phyloP scores from a whole-genome alignment of 1,140 invertebrate genomes.

The Aphelinus atriplicis region DNA sequence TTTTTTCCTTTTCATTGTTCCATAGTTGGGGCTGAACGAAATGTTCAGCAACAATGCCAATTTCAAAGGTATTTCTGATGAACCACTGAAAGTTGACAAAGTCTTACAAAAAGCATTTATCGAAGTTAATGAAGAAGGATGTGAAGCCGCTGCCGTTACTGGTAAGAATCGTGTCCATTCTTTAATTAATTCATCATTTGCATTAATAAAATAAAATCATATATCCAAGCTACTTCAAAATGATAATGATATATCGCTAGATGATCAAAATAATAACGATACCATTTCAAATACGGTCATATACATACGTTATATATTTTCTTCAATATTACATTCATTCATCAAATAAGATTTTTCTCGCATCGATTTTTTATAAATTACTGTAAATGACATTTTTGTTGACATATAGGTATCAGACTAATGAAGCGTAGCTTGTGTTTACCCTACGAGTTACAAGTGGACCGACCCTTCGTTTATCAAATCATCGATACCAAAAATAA shows the following conservation, averaged over 20 bases:
- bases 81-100: constrained; percentile 62
- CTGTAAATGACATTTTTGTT: constrained; percentile 3
- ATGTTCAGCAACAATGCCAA: constrained; percentile 66
- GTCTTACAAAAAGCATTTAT: constrained; percentile 72
- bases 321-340: too few species aligned
- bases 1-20: too few species aligned
- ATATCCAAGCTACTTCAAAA: not conserved
- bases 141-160: constrained; percentile 70
- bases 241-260: not conserved
- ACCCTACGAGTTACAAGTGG: constrained; percentile 1
- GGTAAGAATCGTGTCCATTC: constrained; percentile 45
- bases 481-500: constrained; percentile 18
- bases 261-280: not conserved
- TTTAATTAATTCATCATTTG: not conserved
- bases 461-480: constrained; percentile 33
- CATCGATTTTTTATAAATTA: too few species aligned
- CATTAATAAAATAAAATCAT: too few species aligned
- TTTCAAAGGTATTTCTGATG: constrained; percentile 65
- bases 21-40: constrained; percentile 65
- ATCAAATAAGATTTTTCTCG: too few species aligned
- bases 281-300: not conserved
- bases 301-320: too few species aligned
- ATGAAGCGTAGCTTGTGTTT: not conserved
- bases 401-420: constrained; percentile 4
- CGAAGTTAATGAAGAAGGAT: constrained; percentile 73